These are phyloP conservation scores for Rynchops niger DNA, from an alignment of 2,113 vertebrate species.

Conservation along the genomic window DNA sequence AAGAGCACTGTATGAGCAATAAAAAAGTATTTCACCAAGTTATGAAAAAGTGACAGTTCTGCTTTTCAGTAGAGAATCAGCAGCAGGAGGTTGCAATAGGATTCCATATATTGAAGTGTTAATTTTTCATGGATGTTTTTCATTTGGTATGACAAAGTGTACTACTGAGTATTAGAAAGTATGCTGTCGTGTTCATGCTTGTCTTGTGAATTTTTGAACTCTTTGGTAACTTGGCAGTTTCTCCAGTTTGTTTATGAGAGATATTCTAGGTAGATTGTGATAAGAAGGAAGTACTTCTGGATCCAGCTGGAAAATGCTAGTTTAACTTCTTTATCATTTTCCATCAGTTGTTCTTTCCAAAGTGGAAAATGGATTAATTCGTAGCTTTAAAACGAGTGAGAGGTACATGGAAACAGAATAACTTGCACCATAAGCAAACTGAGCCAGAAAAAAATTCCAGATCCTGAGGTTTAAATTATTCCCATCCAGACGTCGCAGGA, in stretches of 20 bases:
- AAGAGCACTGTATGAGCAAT: background rate
- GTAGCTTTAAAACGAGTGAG: background rate
- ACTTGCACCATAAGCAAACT: background rate
- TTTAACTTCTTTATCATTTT: background rate
- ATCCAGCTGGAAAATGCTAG: background rate
- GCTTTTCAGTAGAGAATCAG: background rate
- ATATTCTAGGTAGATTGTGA: background rate
- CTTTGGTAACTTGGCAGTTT: background rate
- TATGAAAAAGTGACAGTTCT: background rate
- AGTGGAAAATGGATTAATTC: background rate
- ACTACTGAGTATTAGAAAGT: background rate
- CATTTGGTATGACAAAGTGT: background rate
- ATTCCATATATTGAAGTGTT: background rate
- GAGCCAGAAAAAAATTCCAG: background rate
- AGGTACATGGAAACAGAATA: background rate
- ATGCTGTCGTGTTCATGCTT: rapidly evolving
- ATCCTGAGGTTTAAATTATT: background rate
- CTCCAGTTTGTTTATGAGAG: background rate
- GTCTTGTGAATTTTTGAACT: background rate
- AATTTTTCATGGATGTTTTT: background rate
- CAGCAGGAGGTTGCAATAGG: background rate
- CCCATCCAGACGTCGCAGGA: background rate
- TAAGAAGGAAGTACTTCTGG: background rate
- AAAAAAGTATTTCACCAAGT: background rate
- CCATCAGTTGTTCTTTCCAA: background rate